Base-by-base conservation (phyloP, 2,797 vertebrate genomes). In the Urophycis tenuis region DNA sequence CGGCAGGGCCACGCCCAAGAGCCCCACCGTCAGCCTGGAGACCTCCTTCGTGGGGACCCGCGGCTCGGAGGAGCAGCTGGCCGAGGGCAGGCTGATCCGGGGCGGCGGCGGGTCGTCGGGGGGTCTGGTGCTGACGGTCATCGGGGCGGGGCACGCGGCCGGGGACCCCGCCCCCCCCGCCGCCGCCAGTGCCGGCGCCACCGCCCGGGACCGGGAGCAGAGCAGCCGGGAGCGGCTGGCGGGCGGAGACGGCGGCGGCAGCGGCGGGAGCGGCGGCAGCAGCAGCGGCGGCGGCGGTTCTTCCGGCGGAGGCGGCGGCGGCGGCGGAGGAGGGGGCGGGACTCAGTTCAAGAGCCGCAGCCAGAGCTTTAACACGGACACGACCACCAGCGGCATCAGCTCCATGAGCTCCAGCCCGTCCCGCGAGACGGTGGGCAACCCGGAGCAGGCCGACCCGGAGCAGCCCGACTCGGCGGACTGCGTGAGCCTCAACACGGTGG, bases 351-450 rank as follows among this genome's bases (percentile, higher is more conserved):
- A 99, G 92, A 98, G 96, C 85, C 97, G 97, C 83, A 99, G 98
- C 87, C 95, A 99, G 88, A 99, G 98, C 92, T 99, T 99, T 86
- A 99, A 99, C 91, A 99, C 98, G 60, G 98, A 99, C 92, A 99
- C 98, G 25, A 99, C 98, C 32, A 99, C 98, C 74, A 99, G 98
- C 71, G 97, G 98, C 75, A 98, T 99, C 89, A 99, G 98, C 89
- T 99, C 98, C 64, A 99, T 99, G 97, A 99, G 98, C 88, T 99
- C 98, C 70, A 98, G 97, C 86, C 98, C 98, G 22, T 99, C 97
- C 31, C 92, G 97, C 78, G 98, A 99, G 90, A 97, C 96, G 0
- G 95, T 97, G 69, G 95, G 96, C 39, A 94, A 94, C 90, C 93
- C 64, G 0, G 97, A 97, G 79, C 88, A 92, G 69, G 82, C 91